Conservation (phyloP, 2,113 vertebrate genomes). For the Seriola rivoliana region DNA sequence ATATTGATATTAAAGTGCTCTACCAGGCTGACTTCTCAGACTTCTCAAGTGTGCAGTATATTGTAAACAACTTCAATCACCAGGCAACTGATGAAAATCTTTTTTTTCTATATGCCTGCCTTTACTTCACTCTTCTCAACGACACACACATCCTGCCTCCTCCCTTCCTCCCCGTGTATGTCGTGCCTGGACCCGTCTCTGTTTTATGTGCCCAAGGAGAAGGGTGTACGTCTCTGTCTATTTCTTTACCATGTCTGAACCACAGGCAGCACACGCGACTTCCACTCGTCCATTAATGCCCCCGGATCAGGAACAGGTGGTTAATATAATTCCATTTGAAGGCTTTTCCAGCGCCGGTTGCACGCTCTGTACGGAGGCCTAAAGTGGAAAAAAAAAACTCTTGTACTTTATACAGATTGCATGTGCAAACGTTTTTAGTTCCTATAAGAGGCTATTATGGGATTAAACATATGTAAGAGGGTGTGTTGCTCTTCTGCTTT, state of each 20-base stretch:
- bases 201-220: constrained; percentile 60
- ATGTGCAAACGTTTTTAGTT: constrained; percentile 43
- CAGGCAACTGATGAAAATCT: not conserved
- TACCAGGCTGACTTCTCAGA: not conserved
- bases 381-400: constrained; percentile 9
- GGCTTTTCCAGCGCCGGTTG: constrained; percentile 54
- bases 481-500: constrained; percentile 9
- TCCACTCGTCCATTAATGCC: constrained; percentile 72
- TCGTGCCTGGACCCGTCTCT: constrained; percentile 52
- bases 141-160: constrained; percentile 17
- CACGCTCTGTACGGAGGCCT: constrained; percentile 26
- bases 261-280: constrained; percentile 74
- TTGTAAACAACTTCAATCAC: constrained; percentile 34
- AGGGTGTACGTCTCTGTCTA: constrained; percentile 32
- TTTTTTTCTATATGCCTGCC: constrained; percentile 2
- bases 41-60: not conserved
- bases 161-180: constrained; percentile 18
- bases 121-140: constrained; percentile 12
- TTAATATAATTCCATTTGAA: constrained; percentile 71
- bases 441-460: constrained; percentile 38
- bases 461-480: constrained; percentile 17
- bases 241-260: constrained; percentile 71
- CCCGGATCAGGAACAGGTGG: constrained; percentile 78
- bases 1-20: not conserved
- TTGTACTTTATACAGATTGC: constrained; percentile 24